Percentiles rank a stretch among this genome's conserved stretches.
These are phyloP conservation scores for Oxygymnocypris stewartii DNA, from an alignment of 2,113 vertebrate genomes.

Conservation along the genomic window DNA sequence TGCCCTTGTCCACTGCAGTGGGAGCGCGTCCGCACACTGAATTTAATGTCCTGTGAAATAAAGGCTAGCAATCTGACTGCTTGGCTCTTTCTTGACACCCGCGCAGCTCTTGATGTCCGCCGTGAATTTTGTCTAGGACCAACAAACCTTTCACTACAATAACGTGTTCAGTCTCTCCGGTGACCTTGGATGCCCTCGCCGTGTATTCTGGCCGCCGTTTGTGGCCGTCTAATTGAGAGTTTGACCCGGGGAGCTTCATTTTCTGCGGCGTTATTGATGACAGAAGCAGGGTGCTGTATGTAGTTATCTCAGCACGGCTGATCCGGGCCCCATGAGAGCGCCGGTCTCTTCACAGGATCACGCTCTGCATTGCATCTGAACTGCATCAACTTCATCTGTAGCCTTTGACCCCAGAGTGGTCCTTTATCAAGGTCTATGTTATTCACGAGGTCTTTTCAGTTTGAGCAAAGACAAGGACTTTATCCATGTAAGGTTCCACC, in stretches of 20 bases:
- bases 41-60: slow-evolving; percentile 29
- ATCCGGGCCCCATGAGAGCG: not conserved
- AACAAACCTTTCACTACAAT: not conserved
- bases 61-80: not conserved
- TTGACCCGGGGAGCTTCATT: not conserved
- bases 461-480: too few relatives aligned
- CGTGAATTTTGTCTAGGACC: not conserved
- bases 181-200: not conserved
- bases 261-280: not conserved
- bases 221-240: not conserved
- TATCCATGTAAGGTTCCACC: too few relatives aligned
- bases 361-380: not conserved
- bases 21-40: not conserved
- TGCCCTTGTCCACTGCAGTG: slow-evolving; percentile 12
- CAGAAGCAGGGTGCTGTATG: not conserved
- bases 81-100: not conserved
- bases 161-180: not conserved
- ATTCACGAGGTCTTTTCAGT: not conserved
- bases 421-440: not conserved
- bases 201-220: not conserved
- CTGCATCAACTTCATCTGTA: too few relatives aligned
- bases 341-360: not conserved
- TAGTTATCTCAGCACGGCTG: not conserved
- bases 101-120: too few relatives aligned
- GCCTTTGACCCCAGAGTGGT: not conserved